Conservation (phyloP, 37 sponge, comb jelly and placozoan species). For the Theonella swinhoei region DNA sequence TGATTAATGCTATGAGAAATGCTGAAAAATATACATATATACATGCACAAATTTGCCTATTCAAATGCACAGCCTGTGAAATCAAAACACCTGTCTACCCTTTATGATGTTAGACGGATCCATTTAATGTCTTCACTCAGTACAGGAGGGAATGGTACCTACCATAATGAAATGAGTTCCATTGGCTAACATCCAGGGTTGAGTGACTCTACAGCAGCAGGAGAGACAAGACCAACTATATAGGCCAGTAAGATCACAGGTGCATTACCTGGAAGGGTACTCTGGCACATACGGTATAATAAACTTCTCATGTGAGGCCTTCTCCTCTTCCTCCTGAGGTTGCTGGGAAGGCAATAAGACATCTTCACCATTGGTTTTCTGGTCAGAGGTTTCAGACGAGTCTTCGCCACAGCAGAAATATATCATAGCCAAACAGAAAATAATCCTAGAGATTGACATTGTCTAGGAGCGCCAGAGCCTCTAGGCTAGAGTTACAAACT, state of each 20-base stretch:
- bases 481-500: too few species aligned
- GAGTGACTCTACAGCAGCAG: slow-evolving; percentile 13
- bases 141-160: not conserved
- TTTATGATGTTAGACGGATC: not conserved
- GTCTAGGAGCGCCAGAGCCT: too few species aligned
- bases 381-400: too few species aligned
- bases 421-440: too few species aligned
- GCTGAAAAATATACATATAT: not conserved
- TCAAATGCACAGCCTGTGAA: not conserved
- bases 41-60: not conserved
- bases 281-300: not conserved
- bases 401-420: too few species aligned
- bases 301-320: not conserved
- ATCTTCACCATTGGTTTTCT: too few species aligned
- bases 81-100: not conserved
- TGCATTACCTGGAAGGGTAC: not conserved
- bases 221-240: not conserved
- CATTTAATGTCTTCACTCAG: not conserved
- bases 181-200: slow-evolving; percentile 25
- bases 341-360: too few species aligned
- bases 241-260: too few species aligned
- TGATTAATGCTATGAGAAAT: not conserved
- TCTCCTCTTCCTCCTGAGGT: too few species aligned
- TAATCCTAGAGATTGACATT: too few species aligned
- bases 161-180: slow-evolving; percentile 50